These are phyloP conservation scores for Meghimatium bilineatum DNA, from an alignment of 2,888 invertebrate genomes.

Conservation along the genomic window DNA sequence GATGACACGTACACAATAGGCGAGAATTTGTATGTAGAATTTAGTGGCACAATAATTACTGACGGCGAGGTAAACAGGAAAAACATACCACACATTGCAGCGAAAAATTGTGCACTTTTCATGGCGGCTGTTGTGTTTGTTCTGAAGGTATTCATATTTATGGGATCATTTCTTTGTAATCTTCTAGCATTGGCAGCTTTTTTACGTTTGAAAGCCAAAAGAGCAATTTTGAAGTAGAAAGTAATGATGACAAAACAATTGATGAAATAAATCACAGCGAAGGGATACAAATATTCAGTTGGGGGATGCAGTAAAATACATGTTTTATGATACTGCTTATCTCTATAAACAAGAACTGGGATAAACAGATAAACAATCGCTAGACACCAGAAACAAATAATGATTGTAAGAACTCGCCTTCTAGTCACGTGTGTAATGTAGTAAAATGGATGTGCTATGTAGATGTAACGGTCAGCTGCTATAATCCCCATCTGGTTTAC, in stretches of 20 bases:
- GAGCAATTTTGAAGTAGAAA: not conserved
- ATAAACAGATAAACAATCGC: not conserved
- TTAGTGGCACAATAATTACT: too few relatives aligned
- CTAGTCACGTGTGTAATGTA: not conserved
- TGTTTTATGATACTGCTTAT: not conserved
- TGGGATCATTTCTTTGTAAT: not conserved
- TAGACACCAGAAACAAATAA: not conserved
- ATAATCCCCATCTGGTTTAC: not conserved
- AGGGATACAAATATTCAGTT: not conserved
- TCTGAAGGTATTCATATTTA: not conserved
- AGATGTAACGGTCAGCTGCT: slow-evolving; percentile 26
- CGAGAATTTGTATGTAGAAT: too few relatives aligned
- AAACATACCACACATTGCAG: not conserved
- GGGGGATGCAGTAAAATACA: not conserved
- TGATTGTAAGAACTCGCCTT: not conserved
- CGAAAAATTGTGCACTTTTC: slow-evolving; percentile 12
- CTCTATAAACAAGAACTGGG: not conserved
- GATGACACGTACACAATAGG: too few relatives aligned
- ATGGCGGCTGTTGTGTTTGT: not conserved
- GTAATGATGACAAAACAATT: not conserved
- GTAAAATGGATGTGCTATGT: not conserved
- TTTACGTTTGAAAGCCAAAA: slow-evolving; percentile 2
- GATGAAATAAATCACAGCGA: not conserved
- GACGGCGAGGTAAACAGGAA: too few relatives aligned
- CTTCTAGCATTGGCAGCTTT: not conserved